Conservation (phyloP, 2,888 invertebrate species). For the Drosophila pseudotalamancana region DNA sequence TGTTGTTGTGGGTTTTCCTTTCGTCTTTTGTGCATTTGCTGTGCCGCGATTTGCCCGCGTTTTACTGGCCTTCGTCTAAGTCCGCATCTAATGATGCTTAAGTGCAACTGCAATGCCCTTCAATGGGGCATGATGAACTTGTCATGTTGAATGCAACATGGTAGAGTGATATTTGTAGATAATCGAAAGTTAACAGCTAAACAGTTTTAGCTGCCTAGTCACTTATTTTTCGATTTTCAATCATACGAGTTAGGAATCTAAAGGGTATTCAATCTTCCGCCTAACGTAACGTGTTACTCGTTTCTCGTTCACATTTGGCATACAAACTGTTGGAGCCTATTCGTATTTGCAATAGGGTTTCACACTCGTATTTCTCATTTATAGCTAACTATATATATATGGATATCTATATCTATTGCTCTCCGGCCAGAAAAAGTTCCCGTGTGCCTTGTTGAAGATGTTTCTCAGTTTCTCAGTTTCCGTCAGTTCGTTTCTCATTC, state of each 20-base stretch:
- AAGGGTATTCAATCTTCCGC: background rate
- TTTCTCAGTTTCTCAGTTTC: slow-evolving; percentile 16
- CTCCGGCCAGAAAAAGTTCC: slow-evolving; percentile 47
- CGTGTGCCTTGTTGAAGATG: slow-evolving; percentile 54
- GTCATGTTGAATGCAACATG: background rate
- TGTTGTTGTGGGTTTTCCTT: slow-evolving; percentile 8
- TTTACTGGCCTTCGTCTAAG: slow-evolving; percentile 69
- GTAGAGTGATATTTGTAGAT: background rate
- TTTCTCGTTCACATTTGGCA: slow-evolving; percentile 74
- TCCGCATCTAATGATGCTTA: slow-evolving; percentile 16
- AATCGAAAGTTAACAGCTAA: background rate
- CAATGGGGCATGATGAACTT: background rate
- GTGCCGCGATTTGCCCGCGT: slow-evolving; percentile 51
- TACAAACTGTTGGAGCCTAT: slow-evolving; percentile 44
- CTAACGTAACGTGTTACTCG: fast-evolving
- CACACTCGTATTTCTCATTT: slow-evolving; percentile 43
- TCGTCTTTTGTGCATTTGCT: slow-evolving; percentile 10
- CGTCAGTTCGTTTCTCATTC: slow-evolving; percentile 33
- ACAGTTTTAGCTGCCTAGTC: no score
- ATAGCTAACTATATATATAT: no score
- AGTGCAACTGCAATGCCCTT: slow-evolving; percentile 15
- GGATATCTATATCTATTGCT: slow-evolving; percentile 12
- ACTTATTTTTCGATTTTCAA: no score
- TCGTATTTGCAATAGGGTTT: slow-evolving; percentile 36
- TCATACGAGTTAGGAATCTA: no score